A percentile compares a stretch with the other conserved stretches of the same genome.
Conservation (phyloP, 2,113 vertebrate species). For the Gobiocypris rarus region DNA sequence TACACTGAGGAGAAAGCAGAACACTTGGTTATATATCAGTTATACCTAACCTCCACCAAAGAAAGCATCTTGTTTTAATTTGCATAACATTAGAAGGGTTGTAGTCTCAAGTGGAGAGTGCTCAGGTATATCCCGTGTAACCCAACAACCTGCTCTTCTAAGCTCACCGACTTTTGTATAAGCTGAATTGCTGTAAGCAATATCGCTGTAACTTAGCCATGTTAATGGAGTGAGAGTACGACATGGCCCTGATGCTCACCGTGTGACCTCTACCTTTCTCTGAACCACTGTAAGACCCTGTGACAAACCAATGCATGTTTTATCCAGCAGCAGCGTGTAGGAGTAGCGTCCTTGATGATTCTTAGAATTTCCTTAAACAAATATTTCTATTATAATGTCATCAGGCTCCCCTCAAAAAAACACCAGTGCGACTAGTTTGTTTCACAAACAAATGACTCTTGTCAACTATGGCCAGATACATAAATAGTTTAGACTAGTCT, state of each 20-base stretch:
- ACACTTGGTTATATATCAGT: neutral
- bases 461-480: neutral
- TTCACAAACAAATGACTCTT: neutral
- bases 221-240: conserved; percentile 27
- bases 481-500: too few species aligned
- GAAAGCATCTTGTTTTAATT: conserved; percentile 20
- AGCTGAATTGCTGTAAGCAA: conserved; percentile 35
- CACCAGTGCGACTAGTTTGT: neutral
- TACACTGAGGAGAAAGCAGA: conserved; percentile 81
- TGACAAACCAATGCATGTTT: conserved; percentile 12
- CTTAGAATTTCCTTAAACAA: neutral
- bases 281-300: neutral
- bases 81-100: conserved; percentile 26
- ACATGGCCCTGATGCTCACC: conserved; percentile 21
- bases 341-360: neutral
- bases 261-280: conserved; percentile 6
- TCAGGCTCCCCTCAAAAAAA: neutral
- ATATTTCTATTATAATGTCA: neutral
- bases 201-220: conserved; percentile 43
- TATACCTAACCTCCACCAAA: neutral
- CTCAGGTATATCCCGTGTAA: conserved; percentile 26
- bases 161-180: conserved; percentile 18
- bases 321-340: neutral
- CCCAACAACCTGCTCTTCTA: conserved; percentile 30
- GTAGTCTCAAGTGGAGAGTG: neutral